Evolutionary conservation across 2,113 vertebrate genomes (phyloP).

Genomic region (Hiodon tergisus): DNA sequence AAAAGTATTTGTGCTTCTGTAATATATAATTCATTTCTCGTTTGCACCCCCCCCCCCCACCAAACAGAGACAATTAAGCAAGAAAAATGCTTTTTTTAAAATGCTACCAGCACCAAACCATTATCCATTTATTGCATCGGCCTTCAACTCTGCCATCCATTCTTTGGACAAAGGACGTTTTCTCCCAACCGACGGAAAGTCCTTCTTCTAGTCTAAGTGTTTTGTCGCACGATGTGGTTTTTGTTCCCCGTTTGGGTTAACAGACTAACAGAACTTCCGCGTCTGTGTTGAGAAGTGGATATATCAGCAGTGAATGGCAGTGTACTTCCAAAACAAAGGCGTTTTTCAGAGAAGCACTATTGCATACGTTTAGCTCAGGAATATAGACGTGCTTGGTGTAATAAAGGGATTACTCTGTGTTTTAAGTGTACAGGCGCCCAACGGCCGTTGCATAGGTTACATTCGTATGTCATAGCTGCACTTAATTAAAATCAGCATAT

Average conservation of each 20-base stretch:
- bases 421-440: not conserved
- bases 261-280: not conserved
- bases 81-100: not conserved
- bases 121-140: not conserved
- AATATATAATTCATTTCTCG: constrained; percentile 3
- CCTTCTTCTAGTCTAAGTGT: not conserved
- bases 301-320: not conserved
- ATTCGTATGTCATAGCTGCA: not conserved
- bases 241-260: constrained; percentile 3
- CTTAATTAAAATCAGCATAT: not conserved
- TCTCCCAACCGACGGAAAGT: not conserved
- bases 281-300: not conserved
- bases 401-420: not conserved
- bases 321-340: not conserved
- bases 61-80: not conserved
- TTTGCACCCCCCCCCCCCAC: not conserved
- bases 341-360: not conserved
- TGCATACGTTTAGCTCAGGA: constrained; percentile 20
- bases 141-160: not conserved
- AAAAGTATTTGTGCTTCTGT: constrained; percentile 11
- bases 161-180: not conserved
- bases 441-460: not conserved
- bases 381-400: constrained; percentile 8
- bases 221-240: constrained; percentile 1
- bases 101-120: constrained; percentile 1